Evolutionary conservation across 2,797 vertebrate species (phyloP).

Genomic region (Chelon labrosus): DNA sequence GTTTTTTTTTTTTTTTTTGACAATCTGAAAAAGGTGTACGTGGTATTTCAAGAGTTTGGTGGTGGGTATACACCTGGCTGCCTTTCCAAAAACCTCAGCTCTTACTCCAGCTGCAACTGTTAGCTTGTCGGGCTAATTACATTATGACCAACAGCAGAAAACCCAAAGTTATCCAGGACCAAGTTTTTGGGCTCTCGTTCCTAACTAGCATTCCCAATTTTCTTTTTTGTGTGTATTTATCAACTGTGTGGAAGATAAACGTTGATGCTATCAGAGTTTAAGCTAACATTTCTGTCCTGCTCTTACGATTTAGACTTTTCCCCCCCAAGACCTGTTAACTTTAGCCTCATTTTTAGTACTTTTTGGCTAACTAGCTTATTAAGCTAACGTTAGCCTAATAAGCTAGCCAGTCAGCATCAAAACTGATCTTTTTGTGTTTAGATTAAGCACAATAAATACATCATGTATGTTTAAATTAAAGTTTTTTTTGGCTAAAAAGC

Average conservation of each 20-base stretch:
- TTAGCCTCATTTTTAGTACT: background rate
- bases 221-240: background rate
- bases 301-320: slow-evolving; percentile 1
- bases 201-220: background rate
- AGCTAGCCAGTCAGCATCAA: too few relatives aligned
- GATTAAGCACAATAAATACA: too few relatives aligned
- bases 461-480: too few relatives aligned
- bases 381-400: too few relatives aligned
- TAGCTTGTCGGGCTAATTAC: background rate
- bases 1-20: background rate
- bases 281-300: background rate
- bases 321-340: background rate
- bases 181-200: background rate
- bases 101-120: background rate
- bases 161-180: background rate
- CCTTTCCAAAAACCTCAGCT: background rate
- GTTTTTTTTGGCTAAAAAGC: too few relatives aligned
- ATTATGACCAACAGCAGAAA: background rate
- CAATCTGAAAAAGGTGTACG: background rate
- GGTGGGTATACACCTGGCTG: background rate
- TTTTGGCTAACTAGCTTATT: too few relatives aligned
- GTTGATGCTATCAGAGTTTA: background rate
- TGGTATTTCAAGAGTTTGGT: background rate
- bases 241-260: background rate
- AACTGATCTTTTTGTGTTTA: too few relatives aligned